phyloP scores from a whole-genome alignment of 1,140 invertebrate genomes.

The Leucophenga varia region DNA sequence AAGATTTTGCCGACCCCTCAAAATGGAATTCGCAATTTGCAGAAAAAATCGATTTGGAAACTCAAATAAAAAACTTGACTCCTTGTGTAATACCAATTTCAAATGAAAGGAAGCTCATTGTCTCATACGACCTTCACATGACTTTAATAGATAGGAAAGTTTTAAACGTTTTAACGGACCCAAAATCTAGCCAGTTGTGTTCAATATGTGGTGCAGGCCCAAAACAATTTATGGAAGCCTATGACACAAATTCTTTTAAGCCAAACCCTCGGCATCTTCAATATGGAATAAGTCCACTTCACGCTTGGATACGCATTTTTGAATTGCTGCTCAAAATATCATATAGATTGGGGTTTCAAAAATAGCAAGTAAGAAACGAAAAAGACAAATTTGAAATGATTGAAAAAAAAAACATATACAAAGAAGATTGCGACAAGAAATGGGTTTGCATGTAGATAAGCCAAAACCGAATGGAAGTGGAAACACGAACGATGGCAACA shows the following conservation, averaged over 20 bases:
- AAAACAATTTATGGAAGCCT: neutral
- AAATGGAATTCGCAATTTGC: conserved; percentile 6
- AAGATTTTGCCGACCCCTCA: conserved; percentile 5
- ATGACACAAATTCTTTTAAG: neutral
- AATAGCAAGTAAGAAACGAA: conserved; percentile 7
- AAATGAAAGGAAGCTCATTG: conserved; percentile 2
- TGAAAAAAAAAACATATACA: conserved; percentile 2
- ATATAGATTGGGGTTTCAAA: neutral
- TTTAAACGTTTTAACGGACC: conserved; percentile 13
- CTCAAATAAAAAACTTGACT: conserved; percentile 2
- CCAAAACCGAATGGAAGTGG: too few relatives aligned
- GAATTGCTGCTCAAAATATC: conserved; percentile 2
- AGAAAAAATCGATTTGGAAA: conserved; percentile 6
- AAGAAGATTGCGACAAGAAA: conserved; percentile 4
- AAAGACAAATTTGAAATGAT: conserved; percentile 8
- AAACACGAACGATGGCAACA: too few relatives aligned
- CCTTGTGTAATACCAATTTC: conserved; percentile 2
- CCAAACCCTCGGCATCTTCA: conserved; percentile 7
- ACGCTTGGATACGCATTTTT: conserved; percentile 9
- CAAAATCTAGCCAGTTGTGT: neutral
- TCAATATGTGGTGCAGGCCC: conserved; percentile 1
- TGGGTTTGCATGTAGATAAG: too few relatives aligned
- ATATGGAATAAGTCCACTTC: conserved; percentile 8
- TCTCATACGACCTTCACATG: conserved; percentile 8
- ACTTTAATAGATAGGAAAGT: conserved; percentile 9